Percentiles rank a stretch among this genome's conserved stretches.
phyloP scores from a whole-genome alignment of 2,888 invertebrate genomes.

The Eutolmus rufibarbis region DNA sequence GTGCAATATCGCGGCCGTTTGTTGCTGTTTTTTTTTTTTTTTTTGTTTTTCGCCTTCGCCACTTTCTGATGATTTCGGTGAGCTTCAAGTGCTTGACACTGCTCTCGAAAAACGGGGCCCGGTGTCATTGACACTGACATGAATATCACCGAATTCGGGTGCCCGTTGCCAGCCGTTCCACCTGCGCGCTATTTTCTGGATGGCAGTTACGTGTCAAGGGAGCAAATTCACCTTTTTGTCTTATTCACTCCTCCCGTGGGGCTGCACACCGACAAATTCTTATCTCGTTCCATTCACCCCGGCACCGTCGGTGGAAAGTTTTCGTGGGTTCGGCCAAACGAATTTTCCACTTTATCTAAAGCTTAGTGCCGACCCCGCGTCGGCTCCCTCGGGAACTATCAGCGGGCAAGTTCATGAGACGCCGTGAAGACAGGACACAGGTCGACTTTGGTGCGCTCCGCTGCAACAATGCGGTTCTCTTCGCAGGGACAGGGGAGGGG shows the following conservation, averaged over 20 bases:
- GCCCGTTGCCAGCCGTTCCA: not conserved
- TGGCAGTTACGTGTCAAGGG: not conserved
- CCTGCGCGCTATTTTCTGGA: not conserved
- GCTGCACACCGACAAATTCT: not conserved
- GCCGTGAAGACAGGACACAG: not conserved
- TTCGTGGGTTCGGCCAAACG: not conserved
- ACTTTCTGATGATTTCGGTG: not conserved
- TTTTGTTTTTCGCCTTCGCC: not conserved
- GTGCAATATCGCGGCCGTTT: not conserved
- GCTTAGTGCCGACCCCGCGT: not conserved
- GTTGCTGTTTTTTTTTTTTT: not conserved
- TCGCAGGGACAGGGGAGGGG: not conserved
- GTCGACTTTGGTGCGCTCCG: not conserved
- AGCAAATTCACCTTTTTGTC: not conserved
- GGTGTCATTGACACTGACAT: slow-evolving; percentile 36
- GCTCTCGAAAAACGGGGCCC: not conserved
- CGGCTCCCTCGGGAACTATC: not conserved
- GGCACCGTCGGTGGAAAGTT: not conserved
- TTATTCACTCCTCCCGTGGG: not conserved
- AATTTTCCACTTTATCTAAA: not conserved
- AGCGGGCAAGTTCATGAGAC: not conserved
- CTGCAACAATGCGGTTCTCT: not conserved
- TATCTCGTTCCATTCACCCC: not conserved
- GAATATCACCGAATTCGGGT: slow-evolving; percentile 6
- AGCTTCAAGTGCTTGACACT: slow-evolving; percentile 7